Conservation (phyloP, 2,888 invertebrate genomes). For the Nasonovia ribisnigri region DNA sequence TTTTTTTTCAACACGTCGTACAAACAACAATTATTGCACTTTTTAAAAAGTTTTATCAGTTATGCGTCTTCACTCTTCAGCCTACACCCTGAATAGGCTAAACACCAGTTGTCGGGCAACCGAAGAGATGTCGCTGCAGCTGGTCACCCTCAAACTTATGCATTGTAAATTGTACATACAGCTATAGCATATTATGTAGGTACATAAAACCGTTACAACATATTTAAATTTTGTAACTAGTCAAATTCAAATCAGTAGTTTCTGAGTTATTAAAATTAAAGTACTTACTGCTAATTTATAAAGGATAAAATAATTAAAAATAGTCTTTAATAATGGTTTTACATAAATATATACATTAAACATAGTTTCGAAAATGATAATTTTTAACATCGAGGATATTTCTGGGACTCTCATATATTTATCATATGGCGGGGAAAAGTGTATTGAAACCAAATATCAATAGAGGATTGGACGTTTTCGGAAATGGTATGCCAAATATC, state of each 20-base stretch:
- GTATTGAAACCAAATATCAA: too few species aligned
- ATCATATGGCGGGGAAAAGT: too few species aligned
- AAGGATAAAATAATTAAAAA: neutral
- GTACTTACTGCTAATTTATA: neutral
- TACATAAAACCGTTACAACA: neutral
- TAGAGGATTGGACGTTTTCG: too few species aligned
- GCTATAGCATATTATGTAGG: neutral
- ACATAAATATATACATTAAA: neutral
- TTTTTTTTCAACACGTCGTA: neutral
- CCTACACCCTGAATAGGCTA: neutral
- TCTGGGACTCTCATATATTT: too few species aligned
- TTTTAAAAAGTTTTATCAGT: neutral
- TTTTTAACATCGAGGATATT: too few species aligned
- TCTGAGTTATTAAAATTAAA: neutral
- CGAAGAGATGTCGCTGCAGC: neutral
- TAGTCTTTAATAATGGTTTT: neutral
- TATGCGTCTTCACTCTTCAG: too few species aligned
- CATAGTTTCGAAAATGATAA: neutral
- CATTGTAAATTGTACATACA: neutral
- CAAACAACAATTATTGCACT: neutral
- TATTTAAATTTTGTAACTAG: neutral
- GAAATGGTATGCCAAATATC: too few species aligned
- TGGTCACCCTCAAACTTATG: neutral
- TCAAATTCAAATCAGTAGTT: neutral
- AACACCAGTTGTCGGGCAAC: neutral